Percentiles rank a stretch among this genome's conserved stretches.
Evolutionary conservation across 1,140 invertebrate genomes (phyloP).

Genomic region (Drosophila nannoptera): DNA sequence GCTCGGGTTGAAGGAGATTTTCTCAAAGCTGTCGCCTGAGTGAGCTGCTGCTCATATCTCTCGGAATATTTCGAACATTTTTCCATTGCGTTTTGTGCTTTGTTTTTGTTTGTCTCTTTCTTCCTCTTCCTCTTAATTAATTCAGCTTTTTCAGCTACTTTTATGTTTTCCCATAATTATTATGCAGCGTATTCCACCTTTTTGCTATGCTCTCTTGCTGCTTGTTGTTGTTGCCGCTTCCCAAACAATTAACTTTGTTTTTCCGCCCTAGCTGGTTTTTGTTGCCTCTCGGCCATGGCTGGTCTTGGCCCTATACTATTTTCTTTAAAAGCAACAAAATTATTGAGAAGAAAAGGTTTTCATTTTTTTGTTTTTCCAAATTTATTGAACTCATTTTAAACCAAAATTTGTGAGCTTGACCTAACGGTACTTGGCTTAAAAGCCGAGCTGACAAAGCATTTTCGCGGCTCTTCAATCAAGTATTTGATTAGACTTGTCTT

Average conservation of each 20-base stretch:
- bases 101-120: slow-evolving; percentile 33
- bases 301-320: background rate
- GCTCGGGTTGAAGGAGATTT: background rate
- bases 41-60: background rate
- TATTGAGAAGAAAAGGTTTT: slow-evolving; percentile 35
- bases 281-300: slow-evolving; percentile 13
- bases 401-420: no score
- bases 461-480: no score
- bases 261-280: slow-evolving; percentile 36
- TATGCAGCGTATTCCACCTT: slow-evolving; percentile 55
- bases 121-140: slow-evolving; percentile 61
- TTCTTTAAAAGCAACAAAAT: background rate
- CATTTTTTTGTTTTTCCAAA: slow-evolving; percentile 12
- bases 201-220: slow-evolving; percentile 24
- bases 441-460: slow-evolving; percentile 9
- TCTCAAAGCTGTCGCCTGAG: slow-evolving; percentile 1
- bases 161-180: slow-evolving; percentile 71
- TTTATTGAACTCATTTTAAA: no score
- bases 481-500: no score
- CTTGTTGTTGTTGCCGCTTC: slow-evolving; percentile 22
- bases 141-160: slow-evolving; percentile 49
- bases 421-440: no score
- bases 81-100: slow-evolving; percentile 35
- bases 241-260: slow-evolving; percentile 67
- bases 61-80: background rate